Base-by-base conservation (phyloP, 2,113 vertebrate species). In the Bothrops jararaca region DNA sequence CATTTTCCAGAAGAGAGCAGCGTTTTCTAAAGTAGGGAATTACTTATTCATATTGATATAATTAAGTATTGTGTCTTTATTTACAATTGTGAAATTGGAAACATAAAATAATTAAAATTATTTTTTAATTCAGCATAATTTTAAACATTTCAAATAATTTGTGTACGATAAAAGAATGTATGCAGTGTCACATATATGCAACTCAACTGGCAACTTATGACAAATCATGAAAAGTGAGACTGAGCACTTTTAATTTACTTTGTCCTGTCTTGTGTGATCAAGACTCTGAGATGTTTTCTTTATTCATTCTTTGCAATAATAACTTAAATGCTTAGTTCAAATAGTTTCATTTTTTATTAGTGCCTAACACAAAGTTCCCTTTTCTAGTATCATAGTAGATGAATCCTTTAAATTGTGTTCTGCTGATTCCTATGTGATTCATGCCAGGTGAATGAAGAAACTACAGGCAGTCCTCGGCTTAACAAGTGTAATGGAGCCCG, bases 1-100 rank as follows among this genome's bases (percentile, higher is more conserved):
- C 50, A n/a, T 95, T 92, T 96, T 96, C 97, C 97, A 97, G 93
- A 90, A 97, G 97, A 94, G 96, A 96, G 97, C 97, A 97, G 96
- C 88, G 91, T 97, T 92, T 96, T 97, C 94, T 95, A 95, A 20
- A 74, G 23, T 74, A 45, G 69, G 15, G 69, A 24, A 56, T 88
- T 24, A 85, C 34, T 60, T 92, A 85, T 29, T 91, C 90, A 64
- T 50, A 74, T 54, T 96, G 95, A 94, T 93, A 48, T 10, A 94
- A 57, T 29, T 57, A 58, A 24, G 26, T 90, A 7, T 1, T 52
- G 39, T 18, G 64, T 92, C 94, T 91, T 58, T 89, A 45, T 89
- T 53, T 53, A 3, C 39, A 74, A 5, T 12, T 60, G 52, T 95
- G 85, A 86, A 94, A 39, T 39, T 94, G 0, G 91, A 93, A 74